Conservation (phyloP, 2,113 vertebrate genomes). For the Macaca mulatta region DNA sequence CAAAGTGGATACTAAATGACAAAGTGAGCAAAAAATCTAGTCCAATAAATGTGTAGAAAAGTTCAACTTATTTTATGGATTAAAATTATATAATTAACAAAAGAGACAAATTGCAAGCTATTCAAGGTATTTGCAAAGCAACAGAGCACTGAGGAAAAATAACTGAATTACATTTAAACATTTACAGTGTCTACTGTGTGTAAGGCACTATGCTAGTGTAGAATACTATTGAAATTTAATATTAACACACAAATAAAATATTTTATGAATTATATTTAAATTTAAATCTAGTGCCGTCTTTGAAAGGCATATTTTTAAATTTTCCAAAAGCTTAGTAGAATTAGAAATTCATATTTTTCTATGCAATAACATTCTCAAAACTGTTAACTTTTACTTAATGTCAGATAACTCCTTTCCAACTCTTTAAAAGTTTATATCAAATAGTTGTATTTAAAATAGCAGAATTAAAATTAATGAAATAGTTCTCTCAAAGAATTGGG, state of each 20-base stretch:
- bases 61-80: not conserved
- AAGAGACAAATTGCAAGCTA: not conserved
- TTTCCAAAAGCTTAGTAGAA: not conserved
- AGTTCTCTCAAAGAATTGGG: constrained; percentile 9
- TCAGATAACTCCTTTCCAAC: not conserved
- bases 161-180: not conserved
- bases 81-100: constrained; percentile 5
- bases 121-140: constrained; percentile 3
- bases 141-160: not conserved
- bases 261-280: not conserved
- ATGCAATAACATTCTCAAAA: not conserved
- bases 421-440: not conserved
- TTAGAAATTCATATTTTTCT: not conserved
- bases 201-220: not conserved
- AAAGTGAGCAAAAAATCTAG: not conserved
- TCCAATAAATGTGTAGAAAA: not conserved
- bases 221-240: not conserved
- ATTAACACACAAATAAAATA: not conserved
- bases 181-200: not conserved
- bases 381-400: not conserved
- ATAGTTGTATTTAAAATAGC: not conserved
- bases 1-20: not conserved
- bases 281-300: not conserved
- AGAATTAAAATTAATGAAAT: constrained; percentile 21
- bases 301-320: not conserved